Percentiles rank a stretch among this genome's conserved stretches.
These are phyloP conservation scores for Lates calcarifer DNA, from an alignment of 2,113 vertebrate species.

Conservation along the genomic window DNA sequence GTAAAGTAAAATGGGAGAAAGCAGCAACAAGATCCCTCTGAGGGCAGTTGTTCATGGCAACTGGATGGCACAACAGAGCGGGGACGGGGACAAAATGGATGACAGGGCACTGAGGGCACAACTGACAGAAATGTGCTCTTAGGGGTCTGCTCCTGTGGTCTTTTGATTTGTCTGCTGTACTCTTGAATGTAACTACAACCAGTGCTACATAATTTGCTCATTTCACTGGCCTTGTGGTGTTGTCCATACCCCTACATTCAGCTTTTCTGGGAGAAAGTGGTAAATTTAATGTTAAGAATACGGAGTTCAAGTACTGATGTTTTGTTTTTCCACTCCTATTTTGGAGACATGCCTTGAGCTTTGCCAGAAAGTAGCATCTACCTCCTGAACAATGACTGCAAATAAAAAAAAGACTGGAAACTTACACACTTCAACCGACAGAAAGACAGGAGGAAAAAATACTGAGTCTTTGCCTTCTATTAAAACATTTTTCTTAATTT, in stretches of 20 bases:
- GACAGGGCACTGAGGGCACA: background rate
- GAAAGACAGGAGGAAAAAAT: too few relatives aligned
- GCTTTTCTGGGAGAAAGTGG: background rate
- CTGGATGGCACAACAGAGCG: slow-evolving; percentile 51
- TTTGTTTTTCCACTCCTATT: background rate
- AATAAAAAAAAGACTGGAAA: slow-evolving; percentile 3
- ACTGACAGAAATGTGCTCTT: background rate
- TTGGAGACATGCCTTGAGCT: background rate
- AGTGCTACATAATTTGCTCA: background rate
- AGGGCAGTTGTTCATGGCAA: slow-evolving; percentile 73
- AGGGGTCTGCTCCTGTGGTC: background rate
- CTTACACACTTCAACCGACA: too few relatives aligned
- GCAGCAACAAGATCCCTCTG: slow-evolving; percentile 63
- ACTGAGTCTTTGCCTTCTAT: too few relatives aligned
- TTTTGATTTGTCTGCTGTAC: slow-evolving; percentile 29
- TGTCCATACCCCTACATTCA: background rate
- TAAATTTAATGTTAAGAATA: background rate
- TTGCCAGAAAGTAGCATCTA: background rate
- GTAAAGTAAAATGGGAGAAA: slow-evolving; percentile 46
- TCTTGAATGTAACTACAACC: background rate
- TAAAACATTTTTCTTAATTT: background rate
- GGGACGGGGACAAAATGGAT: slow-evolving; percentile 25
- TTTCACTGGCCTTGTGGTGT: background rate
- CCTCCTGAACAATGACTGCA: background rate
- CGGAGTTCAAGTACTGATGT: background rate